Base-by-base conservation (phyloP, 2,113 vertebrate genomes). In the Bubalus kerabau region DNA sequence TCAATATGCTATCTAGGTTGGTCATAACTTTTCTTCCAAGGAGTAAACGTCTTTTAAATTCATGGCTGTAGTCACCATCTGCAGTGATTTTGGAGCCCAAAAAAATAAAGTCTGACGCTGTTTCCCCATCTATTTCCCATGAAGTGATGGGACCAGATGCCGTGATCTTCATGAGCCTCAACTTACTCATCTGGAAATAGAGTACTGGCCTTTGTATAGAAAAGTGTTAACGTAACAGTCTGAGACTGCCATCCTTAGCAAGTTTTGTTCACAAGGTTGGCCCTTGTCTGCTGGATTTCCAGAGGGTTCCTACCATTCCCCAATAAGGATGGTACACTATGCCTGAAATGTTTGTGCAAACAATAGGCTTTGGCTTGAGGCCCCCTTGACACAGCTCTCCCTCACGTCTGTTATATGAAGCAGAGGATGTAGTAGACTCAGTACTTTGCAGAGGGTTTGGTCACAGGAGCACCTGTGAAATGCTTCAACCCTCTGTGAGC, bases 391-490 rank as follows among this genome's bases (percentile, higher is more conserved):
- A 14, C 40, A 43, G 71, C 71, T 76, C 71, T 43, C 11, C 71
- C 6, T 76, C 71, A 21, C 59, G 1, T 48, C 48, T 56, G 19
- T 26, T 21, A 4, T 28, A 26, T 4, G 28, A 92, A 32, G 30
- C 28, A 40, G 86, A 57, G 28, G 46, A 56, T 60, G 36, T 56
- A 50, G 46, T 21, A 28, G 28, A 30, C 11, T 82, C 2, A 8
- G 30, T 87, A 8, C 60, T 59, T n/a, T 48, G 59, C 57, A 30
- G 59, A 83, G 67, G 36, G 28, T 48, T 28, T 87, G 64, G 19
- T 50, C 50, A 40, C 4, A 0, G 16, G 43, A 13, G 1, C 2
- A 6, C 21, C 14, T 40, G 0, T 12, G 54, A 59, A 17, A 52
- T 30, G 36, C 5, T 19, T 16, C 19, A 54, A 46, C 24, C 32